These are phyloP conservation scores for Scatophagus argus DNA, from an alignment of 2,113 vertebrate species.

Conservation along the genomic window DNA sequence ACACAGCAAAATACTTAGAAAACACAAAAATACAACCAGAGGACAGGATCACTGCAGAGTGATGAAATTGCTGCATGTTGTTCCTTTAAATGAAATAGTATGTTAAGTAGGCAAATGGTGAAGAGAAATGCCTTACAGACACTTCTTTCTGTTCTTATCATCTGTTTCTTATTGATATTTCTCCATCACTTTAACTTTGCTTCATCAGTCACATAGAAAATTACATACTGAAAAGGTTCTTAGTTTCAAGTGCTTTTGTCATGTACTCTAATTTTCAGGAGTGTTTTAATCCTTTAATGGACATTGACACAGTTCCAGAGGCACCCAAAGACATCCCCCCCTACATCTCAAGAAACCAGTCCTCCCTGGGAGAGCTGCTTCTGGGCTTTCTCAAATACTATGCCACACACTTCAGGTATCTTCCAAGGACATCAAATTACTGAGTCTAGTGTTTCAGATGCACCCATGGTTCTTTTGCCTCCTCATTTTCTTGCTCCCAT, in stretches of 20 bases:
- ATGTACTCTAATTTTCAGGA: conserved; percentile 82
- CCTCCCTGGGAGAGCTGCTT: conserved; percentile 91
- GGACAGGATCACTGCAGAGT: too few relatives aligned
- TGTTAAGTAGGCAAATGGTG: not conserved
- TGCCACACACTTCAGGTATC: conserved; percentile 94
- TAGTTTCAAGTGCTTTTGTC: conserved; percentile 13
- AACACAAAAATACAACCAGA: too few relatives aligned
- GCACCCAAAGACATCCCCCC: conserved; percentile 86
- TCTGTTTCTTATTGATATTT: not conserved
- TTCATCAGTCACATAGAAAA: not conserved
- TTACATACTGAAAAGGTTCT: not conserved
- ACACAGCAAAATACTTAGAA: too few relatives aligned
- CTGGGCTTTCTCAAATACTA: conserved; percentile 96
- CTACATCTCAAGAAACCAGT: conserved; percentile 90
- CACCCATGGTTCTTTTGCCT: not conserved
- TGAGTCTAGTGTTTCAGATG: conserved; percentile 22
- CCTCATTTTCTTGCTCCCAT: conserved; percentile 29
- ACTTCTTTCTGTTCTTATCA: not conserved
- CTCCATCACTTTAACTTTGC: not conserved
- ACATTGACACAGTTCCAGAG: conserved; percentile 90
- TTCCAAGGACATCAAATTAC: conserved; percentile 34
- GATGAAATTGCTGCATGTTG: too few relatives aligned
- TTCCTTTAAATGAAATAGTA: not conserved
- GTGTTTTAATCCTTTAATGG: conserved; percentile 89
- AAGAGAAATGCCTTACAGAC: not conserved